These are phyloP conservation scores for Anoncus sp. DNA, from an alignment of 2,888 invertebrate species.

Conservation along the genomic window DNA sequence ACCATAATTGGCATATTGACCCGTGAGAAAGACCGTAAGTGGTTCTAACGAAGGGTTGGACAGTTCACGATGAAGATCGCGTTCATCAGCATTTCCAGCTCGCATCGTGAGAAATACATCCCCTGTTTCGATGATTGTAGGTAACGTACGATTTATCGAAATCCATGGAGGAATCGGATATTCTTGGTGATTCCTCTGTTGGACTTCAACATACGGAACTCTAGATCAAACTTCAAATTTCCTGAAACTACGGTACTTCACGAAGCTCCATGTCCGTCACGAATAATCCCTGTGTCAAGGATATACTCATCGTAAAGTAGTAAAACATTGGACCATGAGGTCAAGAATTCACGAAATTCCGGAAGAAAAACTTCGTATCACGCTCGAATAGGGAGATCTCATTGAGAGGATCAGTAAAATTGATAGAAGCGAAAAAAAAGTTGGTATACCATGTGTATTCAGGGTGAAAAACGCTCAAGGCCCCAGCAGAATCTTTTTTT, in stretches of 20 bases:
- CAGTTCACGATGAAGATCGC: conserved; percentile 28
- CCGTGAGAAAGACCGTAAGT: conserved; percentile 14
- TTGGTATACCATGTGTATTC: conserved; percentile 11
- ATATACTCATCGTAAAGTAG: conserved; percentile 5
- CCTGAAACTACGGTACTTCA: background rate
- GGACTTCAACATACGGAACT: background rate
- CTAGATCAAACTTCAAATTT: conserved; percentile 25
- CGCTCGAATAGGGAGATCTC: conserved; percentile 33
- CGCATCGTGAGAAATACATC: conserved; percentile 14
- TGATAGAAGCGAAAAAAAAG: conserved; percentile 45
- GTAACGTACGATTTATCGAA: conserved; percentile 18
- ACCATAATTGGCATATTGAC: conserved; percentile 7
- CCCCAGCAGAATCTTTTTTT: conserved; percentile 19
- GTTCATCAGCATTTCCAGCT: background rate
- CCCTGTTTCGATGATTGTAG: background rate
- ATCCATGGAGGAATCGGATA: background rate
- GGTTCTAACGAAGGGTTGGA: conserved; percentile 13
- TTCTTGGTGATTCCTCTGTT: conserved; percentile 1
- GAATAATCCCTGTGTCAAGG: conserved; percentile 22
- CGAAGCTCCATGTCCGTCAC: conserved; percentile 15
- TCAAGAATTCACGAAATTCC: conserved; percentile 29
- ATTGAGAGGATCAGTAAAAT: conserved; percentile 34
- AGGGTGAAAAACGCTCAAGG: conserved; percentile 39
- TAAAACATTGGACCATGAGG: background rate
- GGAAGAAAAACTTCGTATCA: conserved; percentile 21